Evolutionary conservation across 2,888 invertebrate genomes (phyloP).

Genomic region (Phytoseiulus persimilis): DNA sequence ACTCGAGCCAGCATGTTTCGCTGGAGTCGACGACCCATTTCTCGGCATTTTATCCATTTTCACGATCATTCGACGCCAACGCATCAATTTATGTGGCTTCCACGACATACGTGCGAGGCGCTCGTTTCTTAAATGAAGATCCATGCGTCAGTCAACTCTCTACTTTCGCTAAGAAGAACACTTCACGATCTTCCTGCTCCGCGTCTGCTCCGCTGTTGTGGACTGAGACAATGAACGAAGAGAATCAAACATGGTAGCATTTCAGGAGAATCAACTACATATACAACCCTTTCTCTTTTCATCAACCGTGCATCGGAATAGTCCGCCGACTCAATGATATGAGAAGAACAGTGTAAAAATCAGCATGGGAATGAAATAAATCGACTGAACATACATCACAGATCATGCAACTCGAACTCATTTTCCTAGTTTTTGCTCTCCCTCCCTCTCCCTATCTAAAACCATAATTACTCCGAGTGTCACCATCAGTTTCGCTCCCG

Average conservation of each 20-base stretch:
- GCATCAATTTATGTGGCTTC: neutral
- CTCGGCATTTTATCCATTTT: neutral
- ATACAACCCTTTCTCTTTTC: neutral
- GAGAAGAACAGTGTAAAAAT: neutral
- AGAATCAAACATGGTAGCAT: too few species aligned
- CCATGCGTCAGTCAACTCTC: neutral
- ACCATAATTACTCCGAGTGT: too few species aligned
- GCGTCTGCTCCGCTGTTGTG: too few species aligned
- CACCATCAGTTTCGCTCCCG: too few species aligned
- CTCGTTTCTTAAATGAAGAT: neutral
- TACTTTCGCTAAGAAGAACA: neutral
- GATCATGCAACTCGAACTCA: neutral
- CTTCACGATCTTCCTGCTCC: neutral
- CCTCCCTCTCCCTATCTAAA: neutral
- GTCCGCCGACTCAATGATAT: neutral
- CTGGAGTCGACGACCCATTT: neutral
- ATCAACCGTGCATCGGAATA: neutral
- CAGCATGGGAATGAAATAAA: neutral
- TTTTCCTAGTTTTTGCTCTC: neutral
- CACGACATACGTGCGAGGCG: neutral
- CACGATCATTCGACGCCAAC: neutral
- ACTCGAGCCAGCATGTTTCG: neutral
- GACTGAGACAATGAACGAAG: too few species aligned
- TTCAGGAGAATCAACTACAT: neutral
- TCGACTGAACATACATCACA: neutral